Evolutionary conservation across 1,140 invertebrate species (phyloP), one percentile per base, ranked within the genome.

Genomic region (Augochlora pura): DNA sequence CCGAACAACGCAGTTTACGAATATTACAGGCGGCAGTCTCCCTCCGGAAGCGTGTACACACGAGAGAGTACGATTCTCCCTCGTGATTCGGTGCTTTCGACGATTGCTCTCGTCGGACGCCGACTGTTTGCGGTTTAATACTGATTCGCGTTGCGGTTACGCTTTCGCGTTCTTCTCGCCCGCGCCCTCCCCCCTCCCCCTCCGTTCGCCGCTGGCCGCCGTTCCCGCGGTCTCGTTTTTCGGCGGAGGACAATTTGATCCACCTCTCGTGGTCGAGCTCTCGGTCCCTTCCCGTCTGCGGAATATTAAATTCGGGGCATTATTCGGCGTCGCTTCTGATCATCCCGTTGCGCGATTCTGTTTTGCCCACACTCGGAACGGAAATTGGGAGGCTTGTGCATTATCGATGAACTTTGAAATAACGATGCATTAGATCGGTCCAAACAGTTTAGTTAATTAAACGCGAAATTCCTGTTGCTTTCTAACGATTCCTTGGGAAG

Each of bases 21-120:
- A 12, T 46, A 46, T 12, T 46, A 1, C 9, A 21, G 6, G 5
- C 23, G 46, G 5, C 23, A 32, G 46, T 63, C 71, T 69, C 64
- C 54, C 63, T 65, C 21, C 71, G 76, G 60, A 64, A 72, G 69
- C 72, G 76, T 72, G 76, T 78, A 60, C 76, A 57, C 54, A 59
- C 60, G 76, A 46, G 46, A 46, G 67, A 21, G 57, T 49, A 69
- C 52, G 38, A 60, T 67, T 63, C 67, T 60, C 14, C 12, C 75
- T 62, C 59, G 42, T 32, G 32, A 32, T 21, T 38, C 76, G 46
- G 8, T 54, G 60, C 63, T 78, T 78, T 78, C 64, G 46, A 78
- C 62, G 46, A 78, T 78, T 27, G 68, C 32, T 23, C 70, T 18
- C 57, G 54, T 16, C 32, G 59, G 5, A 25, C 59, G n/a, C n/a